Base-by-base conservation (phyloP, 2,113 vertebrate species). In the Chascanopsetta lugubris region DNA sequence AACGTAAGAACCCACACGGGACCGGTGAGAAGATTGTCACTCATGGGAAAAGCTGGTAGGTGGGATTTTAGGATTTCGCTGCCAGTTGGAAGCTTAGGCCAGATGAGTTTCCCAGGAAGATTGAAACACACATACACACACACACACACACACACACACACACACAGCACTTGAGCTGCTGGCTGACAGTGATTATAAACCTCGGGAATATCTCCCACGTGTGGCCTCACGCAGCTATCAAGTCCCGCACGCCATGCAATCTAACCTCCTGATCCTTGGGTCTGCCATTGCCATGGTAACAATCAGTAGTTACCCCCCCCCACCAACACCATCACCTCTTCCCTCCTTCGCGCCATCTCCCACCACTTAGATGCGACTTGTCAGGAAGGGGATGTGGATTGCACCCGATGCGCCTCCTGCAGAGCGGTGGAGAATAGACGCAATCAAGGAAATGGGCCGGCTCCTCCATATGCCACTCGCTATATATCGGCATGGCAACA, bases 171-270 rank as follows among this genome's bases (percentile, higher is more conserved):
- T 85, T 51, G 67, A 84, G 75, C 72, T 76, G 67, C 30, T 34
- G 62, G 67, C 74, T 85, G 80, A 78, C 81, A 66, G 87, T 72
- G 86, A 86, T 82, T 90, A 87, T 80, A 84, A 87, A 86, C 78
- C 72, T 48, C 47, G 48, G 69, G 67, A 84, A 82, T 80, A 79
- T 79, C 77, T 85, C 72, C 54, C 50, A 74, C 67, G 13, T 87
- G 82, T 59, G 79, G 56, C 82, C 72, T 85, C 80, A 79, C 64
- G 69, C 84, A 70, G 80, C 82, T 58, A 77, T 88, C 66, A 70
- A 83, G 83, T 60, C 73, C 71, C 26, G 47, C 83, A 64, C 53
- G 53, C 67, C 40, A 55, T 45, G 80, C 38, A 29, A 80, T 85
- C 86, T 74, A 81, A 77, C 75, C 70, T 61, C 82, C 80, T 82